Conservation (phyloP, 1,140 invertebrate genomes). For the Pseudomyrmex sp. region DNA sequence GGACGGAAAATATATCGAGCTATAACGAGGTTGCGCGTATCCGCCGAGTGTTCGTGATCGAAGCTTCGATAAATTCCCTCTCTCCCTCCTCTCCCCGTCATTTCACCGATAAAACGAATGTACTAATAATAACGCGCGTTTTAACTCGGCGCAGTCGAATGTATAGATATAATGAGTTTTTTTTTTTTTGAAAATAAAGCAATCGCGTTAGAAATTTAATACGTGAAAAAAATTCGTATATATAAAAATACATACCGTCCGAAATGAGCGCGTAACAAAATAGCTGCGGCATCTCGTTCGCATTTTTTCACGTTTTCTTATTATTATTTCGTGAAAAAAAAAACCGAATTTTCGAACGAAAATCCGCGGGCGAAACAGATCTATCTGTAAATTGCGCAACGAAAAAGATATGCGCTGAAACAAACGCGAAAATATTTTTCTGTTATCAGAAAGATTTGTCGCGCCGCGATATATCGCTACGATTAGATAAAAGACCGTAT, state of each 20-base stretch:
- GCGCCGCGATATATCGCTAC: neutral
- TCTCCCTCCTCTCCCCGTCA: neutral
- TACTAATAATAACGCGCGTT: neutral
- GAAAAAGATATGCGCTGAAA: neutral
- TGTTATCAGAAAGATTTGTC: neutral
- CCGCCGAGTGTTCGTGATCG: neutral
- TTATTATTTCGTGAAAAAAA: too few species aligned
- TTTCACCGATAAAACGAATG: neutral
- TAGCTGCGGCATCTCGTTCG: too few species aligned
- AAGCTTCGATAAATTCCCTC: slow-evolving; percentile 1
- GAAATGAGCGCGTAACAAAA: too few species aligned
- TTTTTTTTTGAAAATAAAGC: too few species aligned
- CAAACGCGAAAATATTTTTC: neutral
- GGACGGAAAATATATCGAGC: slow-evolving; percentile 19
- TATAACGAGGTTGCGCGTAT: neutral
- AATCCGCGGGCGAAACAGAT: neutral
- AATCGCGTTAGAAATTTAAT: neutral
- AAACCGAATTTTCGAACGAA: neutral
- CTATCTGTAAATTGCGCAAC: too few species aligned
- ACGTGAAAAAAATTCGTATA: too few species aligned
- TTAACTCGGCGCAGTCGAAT: too few species aligned
- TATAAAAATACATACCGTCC: too few species aligned
- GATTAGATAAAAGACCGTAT: slow-evolving; percentile 14
- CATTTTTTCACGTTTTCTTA: too few species aligned
- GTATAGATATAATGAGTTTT: too few species aligned